Evolutionary conservation across 64 coral and sea anemone species (phyloP), one percentile per base, ranked within the genome.

Genomic region (Montipora efflorescens): DNA sequence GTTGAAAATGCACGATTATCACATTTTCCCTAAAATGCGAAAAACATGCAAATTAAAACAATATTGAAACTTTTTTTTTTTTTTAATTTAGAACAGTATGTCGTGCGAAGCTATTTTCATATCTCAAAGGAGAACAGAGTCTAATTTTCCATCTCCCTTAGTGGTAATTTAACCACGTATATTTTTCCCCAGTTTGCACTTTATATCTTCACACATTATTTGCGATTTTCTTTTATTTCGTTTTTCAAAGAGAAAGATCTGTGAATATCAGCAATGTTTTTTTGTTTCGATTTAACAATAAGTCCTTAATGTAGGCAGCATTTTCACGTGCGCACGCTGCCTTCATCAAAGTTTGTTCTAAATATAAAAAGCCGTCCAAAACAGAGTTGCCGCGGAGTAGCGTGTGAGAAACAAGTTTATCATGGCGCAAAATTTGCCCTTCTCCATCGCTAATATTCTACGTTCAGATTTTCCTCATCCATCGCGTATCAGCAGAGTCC

Each of bases 391-490:
- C 7, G 55, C 11, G 8, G 23, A 20, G 79, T 25, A 36, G 28
- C 47, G 36, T 47, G 11, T 11, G 51, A 19, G 28, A 47, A 67
- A 21, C 28, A 25, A 62, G 59, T 18, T 55, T 11, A 25, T 0
- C 18, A 72, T 86, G 82, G 82, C 82, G 2, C 82, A 86, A 50
- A 45, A 72, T 46, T 86, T 86, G 66, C 45, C 82, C 5, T 86
- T 86, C 16, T 86, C 82, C 21, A 19, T 86, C 46, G 82, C 64
- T 50, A 86, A 86, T 72, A 86, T 86, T 71, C 82, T 86, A 47
- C 82, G 82, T 22, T 86, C 82, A 20, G 82, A 86, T 64, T 86
- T 86, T 20, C 82, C 82, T 14, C 82, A 47, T 71, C 82, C 82
- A 50, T 86, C 82, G 2, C 82, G 66, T 3, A 86, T 86, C 15